Conservation (phyloP, 1,140 invertebrate species). For the Apis mellifera region DNA sequence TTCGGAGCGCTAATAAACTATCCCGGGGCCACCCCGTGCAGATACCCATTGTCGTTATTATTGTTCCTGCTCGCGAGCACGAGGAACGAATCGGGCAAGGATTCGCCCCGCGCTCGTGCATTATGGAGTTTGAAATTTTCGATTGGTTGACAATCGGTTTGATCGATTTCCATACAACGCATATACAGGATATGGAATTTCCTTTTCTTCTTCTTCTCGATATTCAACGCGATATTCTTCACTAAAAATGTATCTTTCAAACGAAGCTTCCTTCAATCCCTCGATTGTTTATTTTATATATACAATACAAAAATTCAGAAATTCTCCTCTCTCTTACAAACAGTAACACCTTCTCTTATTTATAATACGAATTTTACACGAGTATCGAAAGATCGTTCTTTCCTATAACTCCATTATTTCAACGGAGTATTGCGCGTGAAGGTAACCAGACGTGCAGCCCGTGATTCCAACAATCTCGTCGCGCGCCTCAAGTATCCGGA, state of each 20-base stretch:
- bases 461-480: conserved; percentile 55
- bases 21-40: conserved; percentile 75
- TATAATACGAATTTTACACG: too few species aligned
- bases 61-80: conserved; percentile 73
- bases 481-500: conserved; percentile 57
- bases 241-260: too few species aligned
- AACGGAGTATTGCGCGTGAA: background rate
- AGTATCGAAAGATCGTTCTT: background rate
- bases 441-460: conserved; percentile 9
- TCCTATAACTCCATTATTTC: conserved; percentile 6
- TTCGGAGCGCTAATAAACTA: conserved; percentile 79
- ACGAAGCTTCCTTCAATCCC: too few species aligned
- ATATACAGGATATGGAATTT: background rate
- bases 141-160: conserved; percentile 25
- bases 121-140: conserved; percentile 71
- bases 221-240: too few species aligned
- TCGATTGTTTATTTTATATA: too few species aligned
- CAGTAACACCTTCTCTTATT: background rate
- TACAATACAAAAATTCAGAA: too few species aligned
- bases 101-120: conserved; percentile 62
- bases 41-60: conserved; percentile 78
- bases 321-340: background rate
- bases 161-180: background rate
- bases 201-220: too few species aligned
- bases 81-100: conserved; percentile 61